Conservation (phyloP, 92 coral and sea anemone species). For the Montipora capitata region DNA sequence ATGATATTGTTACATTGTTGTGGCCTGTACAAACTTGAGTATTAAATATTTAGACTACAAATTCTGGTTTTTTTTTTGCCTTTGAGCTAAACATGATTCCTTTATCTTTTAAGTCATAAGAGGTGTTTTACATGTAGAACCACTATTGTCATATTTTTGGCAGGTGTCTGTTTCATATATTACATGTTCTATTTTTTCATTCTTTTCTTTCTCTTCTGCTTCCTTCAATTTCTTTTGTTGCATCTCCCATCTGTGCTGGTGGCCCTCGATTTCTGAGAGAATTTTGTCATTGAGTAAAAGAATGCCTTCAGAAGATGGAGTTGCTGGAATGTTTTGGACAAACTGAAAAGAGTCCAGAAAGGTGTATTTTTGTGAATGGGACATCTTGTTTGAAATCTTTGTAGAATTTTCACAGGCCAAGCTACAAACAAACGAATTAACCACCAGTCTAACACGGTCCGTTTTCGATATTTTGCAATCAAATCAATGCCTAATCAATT, state of each 20-base stretch:
- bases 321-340: not conserved
- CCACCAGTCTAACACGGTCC: not conserved
- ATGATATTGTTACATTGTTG: too few species aligned
- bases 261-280: not conserved
- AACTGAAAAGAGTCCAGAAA: not conserved
- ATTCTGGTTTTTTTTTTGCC: too few species aligned
- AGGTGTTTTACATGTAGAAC: too few species aligned
- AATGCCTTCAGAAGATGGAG: too few species aligned
- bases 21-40: too few species aligned
- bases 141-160: too few species aligned
- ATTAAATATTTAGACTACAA: too few species aligned
- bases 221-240: slow-evolving; percentile 14
- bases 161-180: too few species aligned
- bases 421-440: not conserved
- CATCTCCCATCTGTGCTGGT: slow-evolving; percentile 4
- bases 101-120: too few species aligned
- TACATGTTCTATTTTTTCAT: too few species aligned
- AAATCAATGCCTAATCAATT: not conserved
- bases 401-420: not conserved
- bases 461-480: not conserved
- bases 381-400: not conserved
- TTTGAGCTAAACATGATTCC: too few species aligned
- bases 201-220: not conserved
- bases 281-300: too few species aligned
- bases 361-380: not conserved